Evolutionary conservation across 2,797 vertebrate species (phyloP).

Genomic region (Alectoris magna): DNA sequence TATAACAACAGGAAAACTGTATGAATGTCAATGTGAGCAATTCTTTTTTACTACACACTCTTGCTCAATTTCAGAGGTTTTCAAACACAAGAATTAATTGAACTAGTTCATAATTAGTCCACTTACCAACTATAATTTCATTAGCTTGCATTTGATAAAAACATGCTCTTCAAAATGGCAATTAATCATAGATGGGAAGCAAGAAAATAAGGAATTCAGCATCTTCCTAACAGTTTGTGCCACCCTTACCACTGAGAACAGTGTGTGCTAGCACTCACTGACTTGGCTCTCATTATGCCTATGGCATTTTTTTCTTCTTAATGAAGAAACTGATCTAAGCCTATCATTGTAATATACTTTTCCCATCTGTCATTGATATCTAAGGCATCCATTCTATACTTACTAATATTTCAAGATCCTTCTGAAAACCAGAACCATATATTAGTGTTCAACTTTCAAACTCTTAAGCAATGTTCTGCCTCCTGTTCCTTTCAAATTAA

Average conservation of each 20-base stretch:
- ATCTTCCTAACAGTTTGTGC: neutral
- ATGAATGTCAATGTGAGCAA: neutral
- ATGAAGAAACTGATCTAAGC: neutral
- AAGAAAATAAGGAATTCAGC: slow-evolving; percentile 35
- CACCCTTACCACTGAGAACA: slow-evolving; percentile 22
- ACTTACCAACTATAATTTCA: neutral
- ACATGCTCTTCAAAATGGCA: neutral
- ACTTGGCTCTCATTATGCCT: neutral
- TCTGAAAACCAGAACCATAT: neutral
- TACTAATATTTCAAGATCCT: neutral
- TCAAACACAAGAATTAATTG: neutral
- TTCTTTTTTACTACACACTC: neutral
- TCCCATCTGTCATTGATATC: slow-evolving; percentile 7
- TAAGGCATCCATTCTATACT: neutral
- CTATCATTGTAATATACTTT: neutral
- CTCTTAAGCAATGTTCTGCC: neutral
- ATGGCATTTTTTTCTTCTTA: neutral
- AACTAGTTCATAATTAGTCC: neutral
- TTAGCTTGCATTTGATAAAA: slow-evolving; percentile 36
- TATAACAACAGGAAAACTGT: neutral
- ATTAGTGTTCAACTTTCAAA: neutral
- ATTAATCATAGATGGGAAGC: slow-evolving; percentile 25
- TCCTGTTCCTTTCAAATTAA: neutral
- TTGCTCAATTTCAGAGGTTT: neutral
- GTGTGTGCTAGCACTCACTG: slow-evolving; percentile 31